Percentiles rank a stretch among this genome's conserved stretches.
Conservation (phyloP, 2,888 invertebrate genomes). For the Nemotelus pantherinus region DNA sequence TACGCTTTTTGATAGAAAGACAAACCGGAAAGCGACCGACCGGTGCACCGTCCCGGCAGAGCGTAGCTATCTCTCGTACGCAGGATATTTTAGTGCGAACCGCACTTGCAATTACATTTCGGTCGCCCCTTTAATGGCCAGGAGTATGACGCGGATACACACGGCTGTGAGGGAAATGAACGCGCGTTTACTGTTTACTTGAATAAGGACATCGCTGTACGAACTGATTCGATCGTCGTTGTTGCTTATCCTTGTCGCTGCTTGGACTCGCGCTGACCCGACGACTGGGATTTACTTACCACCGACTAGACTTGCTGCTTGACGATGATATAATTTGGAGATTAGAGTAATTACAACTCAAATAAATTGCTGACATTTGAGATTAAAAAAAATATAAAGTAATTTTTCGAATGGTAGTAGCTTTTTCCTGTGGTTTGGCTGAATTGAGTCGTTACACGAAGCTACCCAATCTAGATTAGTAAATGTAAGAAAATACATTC, state of each 20-base stretch:
- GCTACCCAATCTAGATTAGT: no score
- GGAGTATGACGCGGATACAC: background rate
- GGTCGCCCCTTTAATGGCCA: background rate
- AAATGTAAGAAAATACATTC: no score
- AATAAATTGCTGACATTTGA: constrained; percentile 49
- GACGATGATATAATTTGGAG: constrained; percentile 50
- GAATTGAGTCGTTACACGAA: background rate
- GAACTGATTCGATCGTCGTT: no score
- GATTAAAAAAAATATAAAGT: constrained; percentile 46
- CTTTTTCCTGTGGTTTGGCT: background rate
- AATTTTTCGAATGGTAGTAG: background rate
- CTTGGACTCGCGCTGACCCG: no score
- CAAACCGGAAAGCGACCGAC: background rate
- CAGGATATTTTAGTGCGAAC: constrained; percentile 9
- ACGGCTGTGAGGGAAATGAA: background rate
- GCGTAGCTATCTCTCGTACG: background rate
- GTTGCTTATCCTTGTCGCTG: no score
- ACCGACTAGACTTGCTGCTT: background rate
- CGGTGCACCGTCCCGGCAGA: background rate
- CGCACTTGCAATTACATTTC: constrained; percentile 33
- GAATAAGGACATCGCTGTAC: no score
- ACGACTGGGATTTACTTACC: no score
- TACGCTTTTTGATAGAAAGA: background rate
- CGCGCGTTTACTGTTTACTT: background rate
- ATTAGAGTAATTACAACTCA: constrained; percentile 50